phyloP scores from a whole-genome alignment of 2,888 invertebrate species.

The Terebella lapidaria region DNA sequence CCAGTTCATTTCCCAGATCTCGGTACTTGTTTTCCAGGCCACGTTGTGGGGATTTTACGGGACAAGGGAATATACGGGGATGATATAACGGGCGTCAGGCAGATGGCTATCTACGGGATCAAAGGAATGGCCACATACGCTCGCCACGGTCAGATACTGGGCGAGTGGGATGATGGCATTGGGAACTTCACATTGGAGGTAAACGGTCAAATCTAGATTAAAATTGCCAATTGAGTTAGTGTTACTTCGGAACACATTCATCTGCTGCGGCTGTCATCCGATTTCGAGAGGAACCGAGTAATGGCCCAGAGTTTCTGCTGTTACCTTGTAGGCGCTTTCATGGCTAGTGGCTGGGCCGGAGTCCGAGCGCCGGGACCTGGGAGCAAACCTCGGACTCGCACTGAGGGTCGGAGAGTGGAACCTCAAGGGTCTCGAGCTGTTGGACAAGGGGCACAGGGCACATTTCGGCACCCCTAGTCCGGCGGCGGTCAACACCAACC shows the following conservation, averaged over 20 bases:
- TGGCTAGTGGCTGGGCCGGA: conserved; percentile 24
- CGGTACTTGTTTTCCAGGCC: too few relatives aligned
- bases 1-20: too few relatives aligned
- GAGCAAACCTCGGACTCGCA: conserved; percentile 27
- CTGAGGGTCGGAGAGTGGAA: conserved; percentile 33
- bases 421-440: conserved; percentile 30
- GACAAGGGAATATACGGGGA: conserved; percentile 25
- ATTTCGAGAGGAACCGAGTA: too few relatives aligned
- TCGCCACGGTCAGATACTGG: conserved; percentile 27
- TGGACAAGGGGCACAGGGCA: conserved; percentile 31
- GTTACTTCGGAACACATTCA: too few relatives aligned
- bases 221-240: too few relatives aligned
- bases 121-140: conserved; percentile 34
- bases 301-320: background rate
- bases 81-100: conserved; percentile 31
- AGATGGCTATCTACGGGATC: conserved; percentile 34
- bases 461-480: conserved; percentile 30
- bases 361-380: conserved; percentile 23
- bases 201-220: background rate
- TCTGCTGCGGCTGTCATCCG: too few relatives aligned
- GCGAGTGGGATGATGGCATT: conserved; percentile 17
- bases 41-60: conserved; percentile 24
- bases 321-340: conserved; percentile 24
- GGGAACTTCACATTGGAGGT: conserved; percentile 15
- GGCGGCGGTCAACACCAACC: conserved; percentile 20